Conservation (phyloP, 2,113 vertebrate species). For the Oxyura jamaicensis region DNA sequence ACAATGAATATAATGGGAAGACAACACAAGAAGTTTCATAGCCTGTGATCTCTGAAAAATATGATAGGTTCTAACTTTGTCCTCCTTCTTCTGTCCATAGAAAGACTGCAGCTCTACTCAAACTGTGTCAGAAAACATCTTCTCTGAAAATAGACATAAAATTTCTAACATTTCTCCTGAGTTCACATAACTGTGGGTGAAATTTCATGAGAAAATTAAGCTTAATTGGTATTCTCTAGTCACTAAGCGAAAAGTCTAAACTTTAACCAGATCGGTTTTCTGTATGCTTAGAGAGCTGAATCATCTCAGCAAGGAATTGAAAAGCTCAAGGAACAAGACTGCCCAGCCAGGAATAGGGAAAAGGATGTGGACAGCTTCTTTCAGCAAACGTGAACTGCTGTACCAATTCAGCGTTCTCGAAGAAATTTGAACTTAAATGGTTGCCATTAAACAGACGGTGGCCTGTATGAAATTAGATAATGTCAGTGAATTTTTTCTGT, state of each 20-base stretch:
- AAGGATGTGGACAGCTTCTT: not conserved
- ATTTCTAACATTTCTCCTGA: not conserved
- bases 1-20: not conserved
- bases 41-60: not conserved
- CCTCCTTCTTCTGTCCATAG: not conserved
- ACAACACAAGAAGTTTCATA: not conserved
- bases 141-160: not conserved
- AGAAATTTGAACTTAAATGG: not conserved
- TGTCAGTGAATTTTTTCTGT: not conserved
- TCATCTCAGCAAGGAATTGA: not conserved
- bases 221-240: not conserved
- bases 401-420: not conserved
- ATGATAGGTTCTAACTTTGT: not conserved
- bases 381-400: not conserved
- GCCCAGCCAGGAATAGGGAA: not conserved
- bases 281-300: not conserved
- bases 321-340: not conserved
- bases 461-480: not conserved
- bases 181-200: not conserved
- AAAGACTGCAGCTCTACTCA: not conserved
- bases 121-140: not conserved
- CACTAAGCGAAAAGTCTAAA: not conserved
- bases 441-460: not conserved
- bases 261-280: not conserved
- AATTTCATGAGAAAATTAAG: not conserved